These are phyloP conservation scores for Gambelia wislizenii DNA, from an alignment of 2,797 vertebrate genomes.

Conservation along the genomic window DNA sequence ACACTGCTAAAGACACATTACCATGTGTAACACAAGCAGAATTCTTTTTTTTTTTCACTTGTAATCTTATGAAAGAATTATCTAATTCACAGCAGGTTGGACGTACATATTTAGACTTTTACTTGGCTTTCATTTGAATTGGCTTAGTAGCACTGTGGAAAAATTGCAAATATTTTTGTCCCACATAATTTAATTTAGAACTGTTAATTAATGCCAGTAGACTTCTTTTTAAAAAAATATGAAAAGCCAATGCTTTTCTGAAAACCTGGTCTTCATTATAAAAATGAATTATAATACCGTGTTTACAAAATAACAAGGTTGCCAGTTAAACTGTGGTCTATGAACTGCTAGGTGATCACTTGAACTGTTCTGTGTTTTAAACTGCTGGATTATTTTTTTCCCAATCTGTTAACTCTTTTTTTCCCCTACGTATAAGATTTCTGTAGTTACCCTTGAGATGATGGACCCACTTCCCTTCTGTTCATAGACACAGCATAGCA, in stretches of 20 bases:
- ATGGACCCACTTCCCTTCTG: background rate
- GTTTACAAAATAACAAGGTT: conserved; percentile 18
- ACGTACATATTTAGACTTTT: background rate
- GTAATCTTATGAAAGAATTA: conserved; percentile 16
- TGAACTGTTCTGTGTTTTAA: background rate
- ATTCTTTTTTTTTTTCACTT: background rate
- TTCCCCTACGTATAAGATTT: background rate
- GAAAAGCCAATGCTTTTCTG: conserved; percentile 3
- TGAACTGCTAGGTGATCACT: background rate
- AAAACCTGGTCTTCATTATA: conserved; percentile 3
- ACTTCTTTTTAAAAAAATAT: background rate
- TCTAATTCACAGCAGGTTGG: conserved; percentile 2
- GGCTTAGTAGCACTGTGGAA: conserved; percentile 25
- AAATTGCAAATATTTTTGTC: background rate
- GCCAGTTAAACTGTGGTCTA: conserved; percentile 1
- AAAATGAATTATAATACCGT: conserved; percentile 24
- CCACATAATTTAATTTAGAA: conserved; percentile 24
- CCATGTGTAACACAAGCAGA: conserved; percentile 12
- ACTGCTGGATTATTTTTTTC: background rate
- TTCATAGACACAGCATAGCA: background rate
- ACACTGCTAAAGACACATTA: conserved; percentile 13
- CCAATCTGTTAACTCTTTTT: background rate
- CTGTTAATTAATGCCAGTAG: background rate
- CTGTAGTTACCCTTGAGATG: background rate
- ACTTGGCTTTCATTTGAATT: background rate